Percentiles rank a stretch among this genome's conserved stretches.
phyloP scores from a whole-genome alignment of 2,113 vertebrate species.

The Pongo pygmaeus region DNA sequence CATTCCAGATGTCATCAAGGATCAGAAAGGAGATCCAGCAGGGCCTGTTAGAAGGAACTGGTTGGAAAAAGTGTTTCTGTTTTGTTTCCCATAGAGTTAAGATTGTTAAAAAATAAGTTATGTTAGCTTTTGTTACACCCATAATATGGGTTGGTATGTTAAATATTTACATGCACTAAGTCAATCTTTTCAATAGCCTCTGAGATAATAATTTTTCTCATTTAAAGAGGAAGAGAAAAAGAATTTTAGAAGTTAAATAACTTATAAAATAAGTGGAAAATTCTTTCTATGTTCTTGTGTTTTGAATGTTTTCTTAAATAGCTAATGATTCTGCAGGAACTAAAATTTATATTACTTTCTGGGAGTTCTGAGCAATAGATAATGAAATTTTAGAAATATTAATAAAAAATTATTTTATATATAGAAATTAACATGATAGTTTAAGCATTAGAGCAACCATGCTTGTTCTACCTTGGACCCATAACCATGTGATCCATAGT shows the following conservation, averaged over 20 bases:
- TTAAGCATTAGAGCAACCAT: neutral
- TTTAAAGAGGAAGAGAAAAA: neutral
- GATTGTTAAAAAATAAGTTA: neutral
- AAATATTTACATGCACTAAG: neutral
- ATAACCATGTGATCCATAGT: neutral
- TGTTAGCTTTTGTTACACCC: neutral
- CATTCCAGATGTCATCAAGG: neutral
- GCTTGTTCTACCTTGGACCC: neutral
- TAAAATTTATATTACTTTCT: neutral
- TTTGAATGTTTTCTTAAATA: constrained; percentile 9
- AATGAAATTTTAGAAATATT: neutral
- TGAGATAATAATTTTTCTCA: neutral
- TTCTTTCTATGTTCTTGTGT: neutral
- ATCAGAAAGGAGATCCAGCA: neutral
- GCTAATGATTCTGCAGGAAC: neutral
- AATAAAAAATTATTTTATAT: neutral
- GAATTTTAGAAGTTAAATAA: neutral
- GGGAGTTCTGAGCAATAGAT: neutral
- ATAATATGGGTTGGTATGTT: neutral
- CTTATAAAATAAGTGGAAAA: neutral
- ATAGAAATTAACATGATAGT: neutral
- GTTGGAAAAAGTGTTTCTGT: neutral
- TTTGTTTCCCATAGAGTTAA: neutral
- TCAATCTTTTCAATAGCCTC: neutral
- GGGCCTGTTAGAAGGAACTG: neutral